These are phyloP conservation scores for Habrosyne pyritoides DNA, from an alignment of 2,888 invertebrate species.

Conservation along the genomic window DNA sequence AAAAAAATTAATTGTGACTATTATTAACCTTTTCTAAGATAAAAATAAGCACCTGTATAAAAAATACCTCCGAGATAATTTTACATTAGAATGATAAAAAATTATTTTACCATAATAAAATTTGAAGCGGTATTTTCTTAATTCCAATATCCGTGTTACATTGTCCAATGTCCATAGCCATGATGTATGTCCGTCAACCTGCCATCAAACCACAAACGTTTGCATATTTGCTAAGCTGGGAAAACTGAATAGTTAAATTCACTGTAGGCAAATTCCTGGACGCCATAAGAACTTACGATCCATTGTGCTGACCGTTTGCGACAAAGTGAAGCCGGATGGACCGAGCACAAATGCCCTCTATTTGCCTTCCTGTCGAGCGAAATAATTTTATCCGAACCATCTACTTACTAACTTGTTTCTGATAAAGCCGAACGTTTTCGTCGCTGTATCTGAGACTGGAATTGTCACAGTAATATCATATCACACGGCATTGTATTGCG, in stretches of 20 bases:
- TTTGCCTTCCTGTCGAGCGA: conserved; percentile 9
- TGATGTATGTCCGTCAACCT: conserved; percentile 22
- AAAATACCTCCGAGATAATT: no score
- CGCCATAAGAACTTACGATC: conserved; percentile 61
- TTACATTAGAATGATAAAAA: no score
- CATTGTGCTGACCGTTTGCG: conserved; percentile 55
- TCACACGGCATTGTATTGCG: conserved; percentile 7
- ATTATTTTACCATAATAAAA: background rate
- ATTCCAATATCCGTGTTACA: conserved; percentile 3
- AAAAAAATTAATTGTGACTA: no score
- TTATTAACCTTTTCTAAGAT: no score
- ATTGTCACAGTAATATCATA: no score
- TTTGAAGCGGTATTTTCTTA: background rate
- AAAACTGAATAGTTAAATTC: conserved; percentile 70
- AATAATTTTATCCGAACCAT: conserved; percentile 10
- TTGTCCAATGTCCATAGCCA: conserved; percentile 11
- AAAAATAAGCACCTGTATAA: no score
- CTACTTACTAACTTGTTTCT: conserved; percentile 6
- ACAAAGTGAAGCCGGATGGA: conserved; percentile 17
- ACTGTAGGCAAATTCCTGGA: conserved; percentile 58
- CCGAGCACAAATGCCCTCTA: conserved; percentile 10
- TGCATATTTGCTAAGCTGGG: conserved; percentile 50
- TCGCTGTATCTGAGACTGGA: no score
- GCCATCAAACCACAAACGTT: conserved; percentile 41
- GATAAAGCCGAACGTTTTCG: conserved; percentile 4